Evolutionary conservation across 2,113 vertebrate species (phyloP).

Genomic region (Psophia crepitans): DNA sequence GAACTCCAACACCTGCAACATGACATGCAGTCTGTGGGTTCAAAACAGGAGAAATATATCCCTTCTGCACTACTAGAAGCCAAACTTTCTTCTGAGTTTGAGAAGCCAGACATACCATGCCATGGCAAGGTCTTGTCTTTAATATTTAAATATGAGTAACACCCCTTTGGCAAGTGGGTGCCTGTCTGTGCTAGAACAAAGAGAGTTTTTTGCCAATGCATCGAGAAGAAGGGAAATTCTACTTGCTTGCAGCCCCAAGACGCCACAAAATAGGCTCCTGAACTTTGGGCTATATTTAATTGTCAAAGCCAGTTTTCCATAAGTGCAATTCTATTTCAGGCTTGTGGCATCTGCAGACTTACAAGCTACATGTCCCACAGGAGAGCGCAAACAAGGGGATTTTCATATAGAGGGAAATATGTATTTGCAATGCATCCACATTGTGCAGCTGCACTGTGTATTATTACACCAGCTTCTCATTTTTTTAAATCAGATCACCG

Average conservation of each 20-base stretch:
- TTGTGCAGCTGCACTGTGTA: conserved; percentile 22
- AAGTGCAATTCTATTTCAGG: background rate
- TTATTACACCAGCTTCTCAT: conserved; percentile 10
- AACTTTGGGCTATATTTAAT: background rate
- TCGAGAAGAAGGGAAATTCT: background rate
- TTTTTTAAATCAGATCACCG: conserved; percentile 17
- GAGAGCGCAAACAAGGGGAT: background rate
- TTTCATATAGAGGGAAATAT: background rate
- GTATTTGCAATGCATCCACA: background rate
- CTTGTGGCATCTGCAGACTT: background rate
- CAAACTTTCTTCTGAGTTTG: background rate
- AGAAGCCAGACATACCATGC: background rate
- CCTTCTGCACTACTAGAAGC: background rate
- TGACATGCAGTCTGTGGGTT: background rate
- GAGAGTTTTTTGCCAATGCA: background rate
- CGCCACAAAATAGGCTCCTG: background rate
- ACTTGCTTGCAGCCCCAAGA: background rate
- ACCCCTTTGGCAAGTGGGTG: background rate
- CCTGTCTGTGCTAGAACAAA: background rate
- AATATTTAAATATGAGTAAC: background rate
- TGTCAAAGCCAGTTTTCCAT: background rate
- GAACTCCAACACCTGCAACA: background rate
- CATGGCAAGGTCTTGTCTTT: background rate
- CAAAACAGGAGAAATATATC: background rate
- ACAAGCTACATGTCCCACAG: background rate